Percentiles rank a stretch among this genome's conserved stretches.
These are phyloP conservation scores for Caenorhabditis auriculariae DNA, from an alignment of 2,888 invertebrate genomes.

Conservation along the genomic window DNA sequence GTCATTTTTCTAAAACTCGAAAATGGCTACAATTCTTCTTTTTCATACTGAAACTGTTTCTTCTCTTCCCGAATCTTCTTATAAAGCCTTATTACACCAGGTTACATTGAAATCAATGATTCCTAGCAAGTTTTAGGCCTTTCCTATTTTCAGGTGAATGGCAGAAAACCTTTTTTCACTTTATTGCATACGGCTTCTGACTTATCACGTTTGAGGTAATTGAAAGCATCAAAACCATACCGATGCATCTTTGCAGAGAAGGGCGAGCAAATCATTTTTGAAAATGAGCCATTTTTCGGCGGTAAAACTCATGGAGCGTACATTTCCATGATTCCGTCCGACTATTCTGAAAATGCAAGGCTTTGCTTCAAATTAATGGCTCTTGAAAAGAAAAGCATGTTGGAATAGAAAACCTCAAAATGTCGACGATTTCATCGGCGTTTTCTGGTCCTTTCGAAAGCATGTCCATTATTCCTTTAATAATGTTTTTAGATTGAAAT, in stretches of 20 bases:
- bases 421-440: conserved; percentile 37
- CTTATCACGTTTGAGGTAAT: too few relatives aligned
- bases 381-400: not conserved
- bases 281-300: conserved; percentile 61
- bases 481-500: too few relatives aligned
- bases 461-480: conserved; percentile 53
- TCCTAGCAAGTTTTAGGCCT: too few relatives aligned
- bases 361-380: not conserved
- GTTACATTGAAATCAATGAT: too few relatives aligned
- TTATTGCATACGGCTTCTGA: too few relatives aligned
- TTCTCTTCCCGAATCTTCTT: conserved; percentile 4
- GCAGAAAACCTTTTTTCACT: too few relatives aligned
- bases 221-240: too few relatives aligned
- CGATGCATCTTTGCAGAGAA: conserved; percentile 42
- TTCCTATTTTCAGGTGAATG: too few relatives aligned
- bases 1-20: too few relatives aligned
- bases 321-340: conserved; percentile 57
- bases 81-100: conserved; percentile 10
- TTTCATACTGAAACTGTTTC: conserved; percentile 1
- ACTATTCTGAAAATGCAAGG: conserved; percentile 42
- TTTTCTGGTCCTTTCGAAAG: conserved; percentile 44
- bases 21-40: too few relatives aligned
- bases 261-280: conserved; percentile 49
- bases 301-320: conserved; percentile 55
- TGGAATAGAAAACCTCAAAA: conserved; percentile 21